phyloP scores from a whole-genome alignment of 2,113 vertebrate species.

The Sander vitreus region DNA sequence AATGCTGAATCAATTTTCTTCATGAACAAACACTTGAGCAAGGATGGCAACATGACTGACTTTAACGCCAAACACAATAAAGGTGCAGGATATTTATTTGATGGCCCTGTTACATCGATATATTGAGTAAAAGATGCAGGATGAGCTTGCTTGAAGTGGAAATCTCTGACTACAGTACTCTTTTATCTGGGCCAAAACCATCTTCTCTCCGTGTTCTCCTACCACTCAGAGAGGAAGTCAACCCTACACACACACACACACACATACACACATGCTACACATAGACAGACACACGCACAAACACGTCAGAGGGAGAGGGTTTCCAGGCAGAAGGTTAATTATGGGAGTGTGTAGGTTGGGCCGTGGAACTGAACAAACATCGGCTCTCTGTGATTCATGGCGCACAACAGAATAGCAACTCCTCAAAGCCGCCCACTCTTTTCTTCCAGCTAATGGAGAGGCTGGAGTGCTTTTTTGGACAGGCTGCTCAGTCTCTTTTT shows the following conservation, averaged over 20 bases:
- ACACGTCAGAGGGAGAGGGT: conserved; percentile 48
- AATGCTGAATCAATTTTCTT: neutral
- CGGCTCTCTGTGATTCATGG: conserved; percentile 71
- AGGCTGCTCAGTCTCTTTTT: conserved; percentile 31
- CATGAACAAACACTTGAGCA: neutral
- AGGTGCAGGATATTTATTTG: neutral
- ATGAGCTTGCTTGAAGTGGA: neutral
- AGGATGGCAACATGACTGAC: neutral
- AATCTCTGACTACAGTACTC: neutral
- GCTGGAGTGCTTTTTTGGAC: conserved; percentile 57
- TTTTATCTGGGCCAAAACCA: conserved; percentile 20
- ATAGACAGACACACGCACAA: conserved; percentile 17
- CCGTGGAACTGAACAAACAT: conserved; percentile 58
- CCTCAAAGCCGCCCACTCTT: conserved; percentile 41
- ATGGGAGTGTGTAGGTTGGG: conserved; percentile 67
- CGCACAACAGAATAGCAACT: conserved; percentile 54
- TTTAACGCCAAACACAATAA: neutral
- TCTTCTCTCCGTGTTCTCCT: neutral
- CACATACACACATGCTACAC: neutral
- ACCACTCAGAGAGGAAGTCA: conserved; percentile 35
- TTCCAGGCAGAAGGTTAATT: conserved; percentile 77
- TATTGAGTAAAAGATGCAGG: neutral
- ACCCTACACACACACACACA: conserved; percentile 5
- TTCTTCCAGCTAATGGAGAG: conserved; percentile 57
- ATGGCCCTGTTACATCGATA: neutral